These are phyloP conservation scores for Cairina moschata DNA, from an alignment of 2,113 vertebrate species.

Conservation along the genomic window DNA sequence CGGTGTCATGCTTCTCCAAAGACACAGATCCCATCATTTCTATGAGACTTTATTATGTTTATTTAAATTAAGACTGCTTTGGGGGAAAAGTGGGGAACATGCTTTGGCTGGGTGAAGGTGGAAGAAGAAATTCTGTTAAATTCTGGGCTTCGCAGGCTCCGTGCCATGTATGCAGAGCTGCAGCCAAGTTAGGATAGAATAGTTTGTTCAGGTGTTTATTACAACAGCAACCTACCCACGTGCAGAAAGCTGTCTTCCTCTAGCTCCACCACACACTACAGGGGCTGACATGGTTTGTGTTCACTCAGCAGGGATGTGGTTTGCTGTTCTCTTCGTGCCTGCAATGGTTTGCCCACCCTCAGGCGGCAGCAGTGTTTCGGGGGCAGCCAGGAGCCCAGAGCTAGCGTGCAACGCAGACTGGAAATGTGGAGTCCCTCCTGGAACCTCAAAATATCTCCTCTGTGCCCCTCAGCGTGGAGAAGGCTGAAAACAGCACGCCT, in stretches of 20 bases:
- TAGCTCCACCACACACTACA: background rate
- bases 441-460: background rate
- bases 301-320: background rate
- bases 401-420: background rate
- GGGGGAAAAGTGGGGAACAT: background rate
- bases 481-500: background rate
- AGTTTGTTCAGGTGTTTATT: constrained; percentile 46
- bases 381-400: background rate
- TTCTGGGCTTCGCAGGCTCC: background rate
- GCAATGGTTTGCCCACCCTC: background rate
- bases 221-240: background rate
- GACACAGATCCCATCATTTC: constrained; percentile 1
- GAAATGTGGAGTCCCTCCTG: background rate
- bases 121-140: background rate
- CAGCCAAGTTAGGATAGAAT: background rate
- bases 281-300: background rate
- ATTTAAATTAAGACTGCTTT: background rate
- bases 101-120: background rate
- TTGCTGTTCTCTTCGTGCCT: background rate
- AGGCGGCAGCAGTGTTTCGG: background rate
- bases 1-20: background rate
- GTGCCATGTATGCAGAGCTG: background rate
- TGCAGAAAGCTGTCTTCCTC: background rate
- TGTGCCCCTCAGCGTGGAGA: background rate
- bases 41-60: background rate